Base-by-base conservation (phyloP, 2,888 invertebrate genomes). In the Holacanthella duospinosa region DNA sequence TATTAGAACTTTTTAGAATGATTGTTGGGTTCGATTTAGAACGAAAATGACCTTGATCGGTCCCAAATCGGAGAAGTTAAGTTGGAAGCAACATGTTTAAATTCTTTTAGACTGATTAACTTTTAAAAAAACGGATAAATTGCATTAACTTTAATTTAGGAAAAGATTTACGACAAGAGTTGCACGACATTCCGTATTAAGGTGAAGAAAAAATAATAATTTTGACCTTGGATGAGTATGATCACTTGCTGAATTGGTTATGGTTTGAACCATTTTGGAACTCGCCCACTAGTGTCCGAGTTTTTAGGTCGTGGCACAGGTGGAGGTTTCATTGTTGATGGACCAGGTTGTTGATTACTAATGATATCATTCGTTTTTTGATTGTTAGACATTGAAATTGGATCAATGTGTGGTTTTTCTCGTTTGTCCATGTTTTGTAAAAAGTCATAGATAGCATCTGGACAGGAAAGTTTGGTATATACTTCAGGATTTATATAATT, bases 401-500 rank as follows among this genome's bases (percentile, higher is more conserved):
- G 55, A n/a, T 55, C 55, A 55, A 55, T 55, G 6, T 3, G 55
- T 25, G 55, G 55, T 26, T 55, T 55, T 3, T 25, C 16, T 4
- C 4, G 6, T 26, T 27, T 27, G n/a, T 27, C 55, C 55, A 48
- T 21, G 4, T 48, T 9, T 21, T 48, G 48, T n/a, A 58, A 27
- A 24, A 29, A 24, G 4, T 19, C 36, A n/a, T n/a, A 9, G 24
- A 58, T 21, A 9, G 58, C 29, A 58, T 58, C 43, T 29, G 58
- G 58, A 29, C 36, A 28, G 24, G 58, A 58, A 3, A 58, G 19
- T 43, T n/a, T 6, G 3, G 28, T 24, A 9, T 24, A 29, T n/a
- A 58, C 21, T 29, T 58, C 58, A 6, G 58, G 16, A 21, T 58
- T 58, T 21, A 58, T 9, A n/a, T 6, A 16, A 43, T 58, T 58